These are phyloP conservation scores for Papilio glaucus DNA, from an alignment of 1,140 invertebrate genomes.

Conservation along the genomic window DNA sequence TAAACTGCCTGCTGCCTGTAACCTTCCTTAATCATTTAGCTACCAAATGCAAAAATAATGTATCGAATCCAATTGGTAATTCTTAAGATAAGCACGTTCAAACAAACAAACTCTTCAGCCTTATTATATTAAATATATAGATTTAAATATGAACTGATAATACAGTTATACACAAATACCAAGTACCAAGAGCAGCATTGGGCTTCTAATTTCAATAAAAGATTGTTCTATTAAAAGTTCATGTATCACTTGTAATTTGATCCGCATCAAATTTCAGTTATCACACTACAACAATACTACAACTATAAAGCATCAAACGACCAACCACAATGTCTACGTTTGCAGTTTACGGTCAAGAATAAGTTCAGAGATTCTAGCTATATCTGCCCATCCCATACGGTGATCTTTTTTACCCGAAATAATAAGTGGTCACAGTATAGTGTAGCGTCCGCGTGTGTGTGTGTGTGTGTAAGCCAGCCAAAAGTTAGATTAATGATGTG, in stretches of 20 bases:
- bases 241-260: not conserved
- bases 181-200: not conserved
- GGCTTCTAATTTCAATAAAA: not conserved
- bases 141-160: too few species aligned
- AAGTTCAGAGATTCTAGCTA: not conserved
- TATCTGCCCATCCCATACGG: not conserved
- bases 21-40: too few species aligned
- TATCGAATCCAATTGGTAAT: too few species aligned
- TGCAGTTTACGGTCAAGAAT: not conserved
- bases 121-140: too few species aligned
- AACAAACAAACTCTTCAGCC: too few species aligned
- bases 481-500: constrained; percentile 19
- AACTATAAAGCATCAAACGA: not conserved
- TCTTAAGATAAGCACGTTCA: too few species aligned
- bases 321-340: not conserved
- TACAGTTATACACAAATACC: too few species aligned
- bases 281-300: not conserved
- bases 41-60: too few species aligned
- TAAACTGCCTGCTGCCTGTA: too few species aligned
- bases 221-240: too few species aligned
- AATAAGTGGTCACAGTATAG: not conserved
- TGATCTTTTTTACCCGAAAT: not conserved
- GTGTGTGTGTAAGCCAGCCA: not conserved
- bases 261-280: not conserved
- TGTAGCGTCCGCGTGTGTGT: not conserved